These are phyloP conservation scores for Propithecus deckenii DNA, from an alignment of 2,797 vertebrate species.

Conservation along the genomic window DNA sequence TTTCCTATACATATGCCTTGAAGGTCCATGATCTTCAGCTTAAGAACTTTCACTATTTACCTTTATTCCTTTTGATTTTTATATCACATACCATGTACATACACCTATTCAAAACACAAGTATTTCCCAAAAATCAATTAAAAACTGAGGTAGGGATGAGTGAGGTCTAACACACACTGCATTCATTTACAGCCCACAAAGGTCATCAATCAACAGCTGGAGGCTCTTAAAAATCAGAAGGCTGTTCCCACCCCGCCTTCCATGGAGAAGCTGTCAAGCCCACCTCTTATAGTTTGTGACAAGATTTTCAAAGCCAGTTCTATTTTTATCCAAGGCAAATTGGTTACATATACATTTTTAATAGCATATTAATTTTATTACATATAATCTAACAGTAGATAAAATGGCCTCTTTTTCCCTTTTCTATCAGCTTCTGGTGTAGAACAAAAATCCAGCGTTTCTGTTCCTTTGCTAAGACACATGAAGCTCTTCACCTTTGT, in stretches of 20 bases:
- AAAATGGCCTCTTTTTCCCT: background rate
- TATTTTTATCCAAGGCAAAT: background rate
- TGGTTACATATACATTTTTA: constrained; percentile 6
- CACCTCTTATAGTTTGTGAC: background rate
- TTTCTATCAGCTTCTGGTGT: background rate
- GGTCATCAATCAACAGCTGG: background rate
- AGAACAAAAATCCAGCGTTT: background rate
- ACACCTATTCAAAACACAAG: background rate
- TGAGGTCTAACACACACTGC: background rate
- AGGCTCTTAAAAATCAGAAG: background rate
- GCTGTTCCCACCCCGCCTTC: background rate
- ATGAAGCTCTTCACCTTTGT: background rate
- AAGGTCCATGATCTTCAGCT: too few relatives aligned
- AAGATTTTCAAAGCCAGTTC: constrained; percentile 16
- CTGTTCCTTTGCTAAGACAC: background rate
- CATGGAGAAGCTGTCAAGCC: background rate
- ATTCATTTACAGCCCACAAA: background rate
- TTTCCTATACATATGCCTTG: background rate
- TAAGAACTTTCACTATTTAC: background rate
- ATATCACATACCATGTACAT: background rate
- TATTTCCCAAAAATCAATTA: background rate
- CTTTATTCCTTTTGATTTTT: background rate
- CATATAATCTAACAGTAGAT: background rate
- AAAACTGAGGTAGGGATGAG: background rate
- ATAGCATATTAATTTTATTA: background rate